phyloP scores from a whole-genome alignment of 2,888 invertebrate species.

The Gonocerus acuteangulatus region DNA sequence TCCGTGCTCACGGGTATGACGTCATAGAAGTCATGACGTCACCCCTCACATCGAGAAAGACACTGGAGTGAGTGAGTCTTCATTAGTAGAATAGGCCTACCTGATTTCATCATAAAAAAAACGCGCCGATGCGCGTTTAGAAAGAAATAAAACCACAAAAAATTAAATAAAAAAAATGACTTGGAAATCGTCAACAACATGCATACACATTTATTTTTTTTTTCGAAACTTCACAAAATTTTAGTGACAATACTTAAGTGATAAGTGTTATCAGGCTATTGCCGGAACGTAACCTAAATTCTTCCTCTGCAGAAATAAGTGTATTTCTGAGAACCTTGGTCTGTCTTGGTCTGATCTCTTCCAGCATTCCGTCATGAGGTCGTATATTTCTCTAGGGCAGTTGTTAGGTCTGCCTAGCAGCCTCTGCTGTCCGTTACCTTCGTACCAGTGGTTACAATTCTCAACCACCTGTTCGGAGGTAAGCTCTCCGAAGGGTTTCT shows the following conservation, averaged over 20 bases:
- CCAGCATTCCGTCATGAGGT: conserved; percentile 89
- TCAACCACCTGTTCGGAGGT: conserved; percentile 76
- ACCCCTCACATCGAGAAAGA: conserved; percentile 38
- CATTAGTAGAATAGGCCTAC: conserved; percentile 38
- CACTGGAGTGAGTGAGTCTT: conserved; percentile 39
- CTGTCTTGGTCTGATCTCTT: conserved; percentile 69
- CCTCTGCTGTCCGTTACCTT: conserved; percentile 50
- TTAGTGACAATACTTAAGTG: too few species aligned
- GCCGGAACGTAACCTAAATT: conserved; percentile 57
- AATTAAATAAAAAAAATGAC: too few species aligned
- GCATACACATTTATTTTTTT: too few species aligned
- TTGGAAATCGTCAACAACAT: too few species aligned
- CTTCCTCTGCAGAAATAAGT: conserved; percentile 69
- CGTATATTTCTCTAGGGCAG: conserved; percentile 81
- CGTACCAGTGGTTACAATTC: conserved; percentile 62
- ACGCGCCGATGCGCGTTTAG: neutral
- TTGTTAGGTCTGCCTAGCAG: conserved; percentile 58
- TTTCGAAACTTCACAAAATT: too few species aligned
- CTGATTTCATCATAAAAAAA: conserved; percentile 22
- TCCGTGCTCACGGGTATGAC: conserved; percentile 32
- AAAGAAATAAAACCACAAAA: too few species aligned
- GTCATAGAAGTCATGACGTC: conserved; percentile 8
- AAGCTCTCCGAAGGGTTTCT: conserved; percentile 72
- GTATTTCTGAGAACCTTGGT: conserved; percentile 80
- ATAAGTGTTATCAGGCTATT: conserved; percentile 32